phyloP scores from a whole-genome alignment of 2,113 vertebrate species.

The Vombatus ursinus region DNA sequence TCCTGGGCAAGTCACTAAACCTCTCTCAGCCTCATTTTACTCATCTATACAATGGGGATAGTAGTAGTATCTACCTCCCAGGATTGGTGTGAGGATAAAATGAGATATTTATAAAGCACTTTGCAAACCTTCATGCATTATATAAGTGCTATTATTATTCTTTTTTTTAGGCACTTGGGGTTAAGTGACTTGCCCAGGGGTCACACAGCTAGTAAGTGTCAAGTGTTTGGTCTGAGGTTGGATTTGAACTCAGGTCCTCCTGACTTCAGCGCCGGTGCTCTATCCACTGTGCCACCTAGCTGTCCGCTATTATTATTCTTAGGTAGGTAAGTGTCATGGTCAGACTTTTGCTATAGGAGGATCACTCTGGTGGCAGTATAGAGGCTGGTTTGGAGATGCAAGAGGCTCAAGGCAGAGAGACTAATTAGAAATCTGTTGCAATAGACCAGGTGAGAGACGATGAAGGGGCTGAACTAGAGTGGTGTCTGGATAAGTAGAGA shows the following conservation, averaged over 20 bases:
- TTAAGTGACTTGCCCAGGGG: too few species aligned
- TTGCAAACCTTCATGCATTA: not conserved
- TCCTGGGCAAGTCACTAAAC: not conserved
- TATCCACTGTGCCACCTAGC: too few species aligned
- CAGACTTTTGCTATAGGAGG: not conserved
- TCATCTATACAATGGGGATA: not conserved
- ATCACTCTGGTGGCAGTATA: not conserved
- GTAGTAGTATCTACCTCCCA: not conserved
- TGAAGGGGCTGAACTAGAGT: not conserved
- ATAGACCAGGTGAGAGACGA: not conserved
- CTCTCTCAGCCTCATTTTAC: not conserved
- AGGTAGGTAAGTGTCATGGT: not conserved
- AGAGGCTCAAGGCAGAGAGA: not conserved
- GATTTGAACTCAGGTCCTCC: too few species aligned
- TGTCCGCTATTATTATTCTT: not conserved
- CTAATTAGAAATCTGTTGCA: not conserved
- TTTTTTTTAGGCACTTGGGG: too few species aligned
- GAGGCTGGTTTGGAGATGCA: not conserved
- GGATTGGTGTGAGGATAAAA: not conserved
- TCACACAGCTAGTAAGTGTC: too few species aligned
- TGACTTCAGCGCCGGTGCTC: too few species aligned
- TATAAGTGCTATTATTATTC: not conserved
- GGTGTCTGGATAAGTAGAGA: not conserved
- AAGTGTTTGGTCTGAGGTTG: too few species aligned
- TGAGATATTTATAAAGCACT: not conserved